Evolutionary conservation across 2,797 vertebrate genomes (phyloP).

Genomic region (Hybognathus amarus): DNA sequence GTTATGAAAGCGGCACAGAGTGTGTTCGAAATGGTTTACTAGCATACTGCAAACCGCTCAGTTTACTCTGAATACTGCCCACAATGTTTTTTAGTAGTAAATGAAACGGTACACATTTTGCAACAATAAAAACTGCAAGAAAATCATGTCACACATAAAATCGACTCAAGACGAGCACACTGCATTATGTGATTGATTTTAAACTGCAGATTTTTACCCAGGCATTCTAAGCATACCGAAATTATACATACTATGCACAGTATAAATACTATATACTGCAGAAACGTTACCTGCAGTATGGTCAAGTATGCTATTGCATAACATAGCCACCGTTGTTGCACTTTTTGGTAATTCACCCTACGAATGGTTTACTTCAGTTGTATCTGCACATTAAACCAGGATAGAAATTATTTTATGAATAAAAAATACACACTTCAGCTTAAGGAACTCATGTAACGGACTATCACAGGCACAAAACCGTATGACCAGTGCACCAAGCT

Average conservation of each 20-base stretch:
- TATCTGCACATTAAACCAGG: conserved; percentile 6
- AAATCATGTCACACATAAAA: not conserved
- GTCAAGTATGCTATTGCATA: conserved; percentile 7
- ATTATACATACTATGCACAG: conserved; percentile 7
- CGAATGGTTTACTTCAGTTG: not conserved
- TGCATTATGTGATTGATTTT: not conserved
- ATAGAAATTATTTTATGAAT: not conserved
- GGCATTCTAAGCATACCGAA: not conserved
- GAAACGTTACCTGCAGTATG: not conserved
- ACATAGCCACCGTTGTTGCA: not conserved
- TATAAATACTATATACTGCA: not conserved
- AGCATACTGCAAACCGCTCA: not conserved
- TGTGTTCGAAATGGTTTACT: conserved; percentile 3
- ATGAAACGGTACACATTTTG: not conserved
- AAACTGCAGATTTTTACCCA: not conserved
- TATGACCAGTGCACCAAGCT: conserved; percentile 44
- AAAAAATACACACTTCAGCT: conserved; percentile 20
- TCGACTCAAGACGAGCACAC: not conserved
- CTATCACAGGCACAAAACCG: conserved; percentile 10
- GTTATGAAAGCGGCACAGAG: not conserved
- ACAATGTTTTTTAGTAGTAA: not conserved
- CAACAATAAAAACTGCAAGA: not conserved
- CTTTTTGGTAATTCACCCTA: not conserved
- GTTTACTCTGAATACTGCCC: not conserved
- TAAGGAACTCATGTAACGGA: conserved; percentile 6